Base-by-base conservation (phyloP, 23 tunicate genomes). In the Diplosoma virens region DNA sequence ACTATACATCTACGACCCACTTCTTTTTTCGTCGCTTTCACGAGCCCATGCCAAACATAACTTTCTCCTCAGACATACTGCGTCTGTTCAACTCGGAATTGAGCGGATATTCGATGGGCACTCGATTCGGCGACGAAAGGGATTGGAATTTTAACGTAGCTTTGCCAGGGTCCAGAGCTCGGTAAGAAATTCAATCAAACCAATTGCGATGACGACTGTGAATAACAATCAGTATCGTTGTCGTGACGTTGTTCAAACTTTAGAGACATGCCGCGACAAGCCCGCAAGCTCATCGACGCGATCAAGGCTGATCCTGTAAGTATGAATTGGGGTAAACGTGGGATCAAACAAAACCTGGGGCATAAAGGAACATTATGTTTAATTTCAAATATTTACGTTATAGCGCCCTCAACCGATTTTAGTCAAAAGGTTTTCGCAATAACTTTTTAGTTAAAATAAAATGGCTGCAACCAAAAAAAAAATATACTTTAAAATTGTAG, bases 221-320 rank as follows among this genome's bases (percentile, higher is more conserved):
- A 7, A 41, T 14, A 41, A 9, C 14, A 7, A 41, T 41, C 6
- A 20, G 25, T 11, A 20, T 20, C 20, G 21, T 56, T 56, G 25
- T 56, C 4, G 24, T 14, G 24, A 20, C 63, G 21, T 20, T 56
- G 24, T 4, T 20, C 24, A 14, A 11, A 20, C 4, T 16, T 56
- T 20, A 90, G 97, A 34, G 77, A 84, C 50, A 85, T 92, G 81
- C 66, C 76, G 16, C 76, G 25, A 21, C 97, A 92, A 81, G 97
- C 92, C 3, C 29, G 37, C 1, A 47, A 47, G 2, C 77, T 92
- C 28, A 67, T 92, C 37, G 34, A 47, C 1, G 27, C 58, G 29
- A 70, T 92, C 80, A 67, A 90, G 45, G 66, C 32, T 24, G 82
- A 74, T 47, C 1, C 71, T 60, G 90, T 84, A 77, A 59, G 29